Evolutionary conservation across 2,888 invertebrate genomes (phyloP).

Genomic region (Ophion ellenae): DNA sequence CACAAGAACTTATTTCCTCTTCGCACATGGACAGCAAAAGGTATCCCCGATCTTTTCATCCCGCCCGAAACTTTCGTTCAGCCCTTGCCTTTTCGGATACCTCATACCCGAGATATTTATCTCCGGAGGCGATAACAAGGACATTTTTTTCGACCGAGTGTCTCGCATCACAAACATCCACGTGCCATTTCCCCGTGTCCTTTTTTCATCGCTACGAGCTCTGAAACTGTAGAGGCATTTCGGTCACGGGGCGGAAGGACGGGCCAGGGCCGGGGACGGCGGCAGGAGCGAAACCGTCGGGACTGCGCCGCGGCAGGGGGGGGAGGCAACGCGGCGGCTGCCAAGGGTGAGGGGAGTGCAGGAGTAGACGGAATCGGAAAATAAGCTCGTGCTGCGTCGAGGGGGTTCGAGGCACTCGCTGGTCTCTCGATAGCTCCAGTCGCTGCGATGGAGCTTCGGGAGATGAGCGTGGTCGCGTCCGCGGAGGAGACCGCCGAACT

Average conservation of each 20-base stretch:
- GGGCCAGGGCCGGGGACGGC: not conserved
- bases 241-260: not conserved
- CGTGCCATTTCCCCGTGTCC: not conserved
- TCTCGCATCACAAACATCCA: not conserved
- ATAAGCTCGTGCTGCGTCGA: slow-evolving; percentile 57
- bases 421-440: slow-evolving; percentile 51
- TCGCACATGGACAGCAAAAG: not conserved
- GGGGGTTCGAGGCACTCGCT: slow-evolving; percentile 52
- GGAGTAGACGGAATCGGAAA: slow-evolving; percentile 50
- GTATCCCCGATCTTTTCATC: not conserved
- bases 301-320: not conserved
- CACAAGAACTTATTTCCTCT: not conserved
- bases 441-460: slow-evolving; percentile 79
- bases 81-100: not conserved
- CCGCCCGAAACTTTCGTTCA: not conserved
- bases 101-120: not conserved
- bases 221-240: not conserved
- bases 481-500: slow-evolving; percentile 78
- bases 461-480: slow-evolving; percentile 74
- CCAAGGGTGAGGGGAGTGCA: slow-evolving; percentile 19
- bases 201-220: not conserved
- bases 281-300: not conserved
- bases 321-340: not conserved
- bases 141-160: not conserved
- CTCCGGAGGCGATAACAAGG: not conserved